phyloP scores from a whole-genome alignment of 2,888 invertebrate genomes.

The Epinotia bilunana region DNA sequence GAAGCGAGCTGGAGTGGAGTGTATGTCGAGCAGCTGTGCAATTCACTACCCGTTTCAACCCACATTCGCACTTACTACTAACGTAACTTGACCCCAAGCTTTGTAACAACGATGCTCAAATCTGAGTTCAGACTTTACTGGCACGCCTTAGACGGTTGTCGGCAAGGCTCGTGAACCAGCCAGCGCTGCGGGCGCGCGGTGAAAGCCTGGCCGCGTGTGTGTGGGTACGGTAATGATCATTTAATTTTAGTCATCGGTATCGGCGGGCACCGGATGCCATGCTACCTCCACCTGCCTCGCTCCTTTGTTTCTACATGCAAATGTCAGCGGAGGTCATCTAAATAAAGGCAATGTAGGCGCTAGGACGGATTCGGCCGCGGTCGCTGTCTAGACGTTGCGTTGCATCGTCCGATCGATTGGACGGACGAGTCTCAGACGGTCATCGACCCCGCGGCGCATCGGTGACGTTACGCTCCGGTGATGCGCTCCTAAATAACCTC shows the following conservation, averaged over 20 bases:
- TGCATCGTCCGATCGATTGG: slow-evolving; percentile 83
- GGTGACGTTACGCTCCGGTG: slow-evolving; percentile 83
- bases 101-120: neutral
- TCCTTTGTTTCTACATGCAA: slow-evolving; percentile 82
- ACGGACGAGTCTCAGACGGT: slow-evolving; percentile 81
- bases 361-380: slow-evolving; percentile 70
- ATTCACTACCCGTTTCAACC: neutral
- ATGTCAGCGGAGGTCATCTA: slow-evolving; percentile 83
- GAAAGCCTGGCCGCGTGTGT: slow-evolving; percentile 71
- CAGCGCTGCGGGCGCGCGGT: slow-evolving; percentile 61
- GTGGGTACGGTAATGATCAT: slow-evolving; percentile 69
- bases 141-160: neutral
- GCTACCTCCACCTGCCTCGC: slow-evolving; percentile 70
- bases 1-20: slow-evolving; percentile 58
- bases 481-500: slow-evolving; percentile 79
- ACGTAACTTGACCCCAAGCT: slow-evolving; percentile 1
- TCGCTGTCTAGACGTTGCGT: slow-evolving; percentile 81
- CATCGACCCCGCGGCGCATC: slow-evolving; percentile 82
- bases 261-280: slow-evolving; percentile 68
- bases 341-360: slow-evolving; percentile 79
- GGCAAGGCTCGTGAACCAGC: slow-evolving; percentile 3
- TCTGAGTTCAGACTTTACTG: slow-evolving; percentile 2
- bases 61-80: neutral
- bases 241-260: slow-evolving; percentile 75
- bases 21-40: slow-evolving; percentile 65